Percentiles rank a stretch among this genome's conserved stretches.
phyloP scores from a whole-genome alignment of 1,140 invertebrate species.

The Drosophila ananassae region DNA sequence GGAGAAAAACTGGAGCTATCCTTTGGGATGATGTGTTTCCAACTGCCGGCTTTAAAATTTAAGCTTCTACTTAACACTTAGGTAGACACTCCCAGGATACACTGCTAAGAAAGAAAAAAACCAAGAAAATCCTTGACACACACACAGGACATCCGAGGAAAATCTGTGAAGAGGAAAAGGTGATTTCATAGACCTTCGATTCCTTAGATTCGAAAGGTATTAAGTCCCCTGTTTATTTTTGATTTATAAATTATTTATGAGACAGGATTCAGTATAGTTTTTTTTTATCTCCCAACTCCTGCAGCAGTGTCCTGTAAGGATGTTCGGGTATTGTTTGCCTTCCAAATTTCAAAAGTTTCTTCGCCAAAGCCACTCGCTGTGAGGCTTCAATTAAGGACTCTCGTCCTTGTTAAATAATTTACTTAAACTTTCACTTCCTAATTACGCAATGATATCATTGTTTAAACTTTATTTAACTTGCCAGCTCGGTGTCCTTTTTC shows the following conservation, averaged over 20 bases:
- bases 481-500: neutral
- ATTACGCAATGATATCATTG: constrained; percentile 33
- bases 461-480: neutral
- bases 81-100: neutral
- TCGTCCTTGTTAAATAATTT: constrained; percentile 20
- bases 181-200: neutral
- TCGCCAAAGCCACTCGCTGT: constrained; percentile 7
- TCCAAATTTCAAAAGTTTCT: neutral
- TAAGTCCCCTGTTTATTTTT: too few relatives aligned
- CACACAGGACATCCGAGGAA: constrained; percentile 1
- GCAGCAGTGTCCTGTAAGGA: too few relatives aligned
- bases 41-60: neutral
- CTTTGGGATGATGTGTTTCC: neutral
- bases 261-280: too few relatives aligned
- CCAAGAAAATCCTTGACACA: constrained; percentile 32
- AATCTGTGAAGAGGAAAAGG: neutral
- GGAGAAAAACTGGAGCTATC: neutral
- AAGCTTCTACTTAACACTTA: too few relatives aligned
- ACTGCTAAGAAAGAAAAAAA: constrained; percentile 6
- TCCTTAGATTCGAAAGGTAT: neutral
- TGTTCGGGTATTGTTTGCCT: constrained; percentile 1
- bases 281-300: too few relatives aligned
- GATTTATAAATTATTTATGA: too few relatives aligned
- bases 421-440: constrained; percentile 10
- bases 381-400: neutral